phyloP scores from a whole-genome alignment of 1,140 invertebrate genomes.

The Subanguina moxae region DNA sequence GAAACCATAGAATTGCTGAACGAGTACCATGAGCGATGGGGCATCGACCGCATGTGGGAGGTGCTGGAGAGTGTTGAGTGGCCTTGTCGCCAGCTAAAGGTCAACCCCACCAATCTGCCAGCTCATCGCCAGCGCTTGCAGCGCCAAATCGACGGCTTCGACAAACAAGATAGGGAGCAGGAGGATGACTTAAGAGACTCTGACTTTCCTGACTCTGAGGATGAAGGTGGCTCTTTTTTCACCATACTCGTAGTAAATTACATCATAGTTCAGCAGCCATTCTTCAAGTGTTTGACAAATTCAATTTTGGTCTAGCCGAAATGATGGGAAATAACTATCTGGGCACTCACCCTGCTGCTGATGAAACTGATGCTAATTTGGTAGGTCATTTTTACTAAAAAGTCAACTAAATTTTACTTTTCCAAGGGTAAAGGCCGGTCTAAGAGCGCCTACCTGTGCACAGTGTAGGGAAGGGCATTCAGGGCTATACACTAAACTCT shows the following conservation, averaged over 20 bases:
- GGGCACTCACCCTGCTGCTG: not conserved
- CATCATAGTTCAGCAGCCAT: not conserved
- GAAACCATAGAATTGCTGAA: not conserved
- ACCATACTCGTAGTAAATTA: not conserved
- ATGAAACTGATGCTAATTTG: not conserved
- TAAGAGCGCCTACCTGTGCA: too few relatives aligned
- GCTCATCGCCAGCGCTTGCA: slow-evolving; percentile 1
- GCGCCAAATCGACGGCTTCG: not conserved
- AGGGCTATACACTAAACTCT: too few relatives aligned
- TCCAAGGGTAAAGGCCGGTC: too few relatives aligned
- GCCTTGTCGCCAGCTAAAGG: not conserved
- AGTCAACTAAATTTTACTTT: too few relatives aligned
- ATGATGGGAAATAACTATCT: not conserved
- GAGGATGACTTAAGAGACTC: not conserved
- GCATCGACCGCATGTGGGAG: slow-evolving; percentile 7
- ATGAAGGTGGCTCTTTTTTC: slow-evolving; percentile 20
- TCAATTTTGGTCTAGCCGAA: not conserved
- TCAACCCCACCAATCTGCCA: not conserved
- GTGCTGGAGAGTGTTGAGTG: slow-evolving; percentile 5
- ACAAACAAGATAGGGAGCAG: not conserved
- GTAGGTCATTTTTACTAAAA: too few relatives aligned
- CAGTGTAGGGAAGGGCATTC: too few relatives aligned
- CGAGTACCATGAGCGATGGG: not conserved
- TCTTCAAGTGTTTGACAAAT: not conserved
- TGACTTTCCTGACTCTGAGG: slow-evolving; percentile 23